Conservation (phyloP, 2,888 invertebrate genomes). For the Diaperis boleti region DNA sequence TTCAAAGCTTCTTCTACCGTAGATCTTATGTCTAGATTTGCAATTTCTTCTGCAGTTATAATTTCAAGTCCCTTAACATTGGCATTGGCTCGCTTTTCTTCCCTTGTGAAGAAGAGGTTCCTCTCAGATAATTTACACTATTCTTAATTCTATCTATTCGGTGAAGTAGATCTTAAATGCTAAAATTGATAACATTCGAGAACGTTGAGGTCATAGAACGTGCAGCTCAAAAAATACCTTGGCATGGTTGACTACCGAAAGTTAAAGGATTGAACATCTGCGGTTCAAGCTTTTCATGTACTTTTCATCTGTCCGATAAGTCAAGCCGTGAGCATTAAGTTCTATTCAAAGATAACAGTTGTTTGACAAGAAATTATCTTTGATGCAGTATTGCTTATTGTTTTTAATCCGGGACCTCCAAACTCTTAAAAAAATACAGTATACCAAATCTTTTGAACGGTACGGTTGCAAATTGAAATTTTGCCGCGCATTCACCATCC, state of each 20-base stretch:
- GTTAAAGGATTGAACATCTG: background rate
- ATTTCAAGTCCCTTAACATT: background rate
- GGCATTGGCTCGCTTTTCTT: background rate
- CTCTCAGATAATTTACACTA: conserved; percentile 10
- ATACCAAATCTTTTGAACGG: conserved; percentile 22
- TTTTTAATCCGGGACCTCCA: conserved; percentile 35
- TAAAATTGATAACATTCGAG: conserved; percentile 16
- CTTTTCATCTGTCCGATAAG: background rate
- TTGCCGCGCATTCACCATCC: too few species aligned
- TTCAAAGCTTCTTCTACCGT: background rate
- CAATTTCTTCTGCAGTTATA: background rate
- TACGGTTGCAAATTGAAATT: too few species aligned
- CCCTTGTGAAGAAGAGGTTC: conserved; percentile 5
- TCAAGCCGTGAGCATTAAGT: conserved; percentile 38
- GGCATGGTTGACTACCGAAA: conserved; percentile 21
- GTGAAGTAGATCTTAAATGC: conserved; percentile 17
- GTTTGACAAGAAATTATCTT: too few species aligned
- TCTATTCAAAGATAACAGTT: too few species aligned
- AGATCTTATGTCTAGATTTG: background rate
- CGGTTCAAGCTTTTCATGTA: background rate
- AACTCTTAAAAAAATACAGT: conserved; percentile 34
- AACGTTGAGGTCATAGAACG: conserved; percentile 21
- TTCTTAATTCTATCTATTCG: conserved; percentile 11
- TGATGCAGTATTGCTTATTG: conserved; percentile 15
- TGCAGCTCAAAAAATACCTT: conserved; percentile 3